A percentile compares a stretch with the other conserved stretches of the same genome.
These are phyloP conservation scores for Leguminivora glycinivorella DNA, from an alignment of 1,140 invertebrate genomes.

Conservation along the genomic window DNA sequence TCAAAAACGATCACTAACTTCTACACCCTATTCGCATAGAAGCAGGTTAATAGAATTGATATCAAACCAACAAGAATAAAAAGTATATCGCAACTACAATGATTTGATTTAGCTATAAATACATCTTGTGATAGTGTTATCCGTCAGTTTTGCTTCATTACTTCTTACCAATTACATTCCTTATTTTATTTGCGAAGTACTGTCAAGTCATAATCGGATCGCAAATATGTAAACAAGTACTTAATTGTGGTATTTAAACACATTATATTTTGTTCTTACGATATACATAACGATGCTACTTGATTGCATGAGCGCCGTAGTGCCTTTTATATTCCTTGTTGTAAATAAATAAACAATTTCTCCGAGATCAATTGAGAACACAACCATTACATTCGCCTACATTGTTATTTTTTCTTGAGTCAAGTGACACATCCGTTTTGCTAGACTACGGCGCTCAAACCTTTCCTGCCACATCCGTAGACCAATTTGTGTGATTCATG, in stretches of 20 bases:
- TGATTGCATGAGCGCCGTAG: background rate
- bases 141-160: background rate
- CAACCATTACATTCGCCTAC: background rate
- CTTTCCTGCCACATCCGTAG: background rate
- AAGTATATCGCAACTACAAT: background rate
- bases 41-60: conserved; percentile 5
- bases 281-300: background rate
- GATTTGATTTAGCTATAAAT: conserved; percentile 5
- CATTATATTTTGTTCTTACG: background rate
- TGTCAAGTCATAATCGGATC: background rate
- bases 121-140: background rate
- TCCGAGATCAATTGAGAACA: conserved; percentile 3
- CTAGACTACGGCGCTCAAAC: conserved; percentile 4
- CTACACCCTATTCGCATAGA: background rate
- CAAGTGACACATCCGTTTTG: background rate
- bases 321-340: background rate
- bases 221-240: background rate
- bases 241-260: background rate
- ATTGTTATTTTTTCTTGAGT: background rate
- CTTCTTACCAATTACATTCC: background rate
- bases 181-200: background rate
- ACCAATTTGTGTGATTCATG: background rate
- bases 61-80: background rate
- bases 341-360: conserved; percentile 1
- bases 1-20: background rate